These are phyloP conservation scores for Calameuta filiformis DNA, from an alignment of 2,888 invertebrate genomes.

Conservation along the genomic window DNA sequence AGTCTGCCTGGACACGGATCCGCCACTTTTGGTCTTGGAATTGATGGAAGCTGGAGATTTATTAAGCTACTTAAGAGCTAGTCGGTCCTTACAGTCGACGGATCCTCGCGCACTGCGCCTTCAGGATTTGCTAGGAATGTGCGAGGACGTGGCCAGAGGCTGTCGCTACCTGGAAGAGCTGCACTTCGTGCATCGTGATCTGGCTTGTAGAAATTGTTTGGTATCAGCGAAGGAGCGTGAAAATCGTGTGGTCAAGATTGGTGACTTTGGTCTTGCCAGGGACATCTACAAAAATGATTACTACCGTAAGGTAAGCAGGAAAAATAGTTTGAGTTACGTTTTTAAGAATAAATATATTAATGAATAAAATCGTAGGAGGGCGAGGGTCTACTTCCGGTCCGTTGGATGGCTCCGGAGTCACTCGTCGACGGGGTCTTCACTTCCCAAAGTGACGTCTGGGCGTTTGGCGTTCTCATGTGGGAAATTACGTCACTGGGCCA, in stretches of 20 bases:
- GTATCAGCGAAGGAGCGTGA: slow-evolving; percentile 79
- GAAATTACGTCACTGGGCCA: slow-evolving; percentile 97
- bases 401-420: slow-evolving; percentile 99
- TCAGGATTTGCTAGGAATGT: slow-evolving; percentile 89
- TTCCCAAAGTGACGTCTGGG: slow-evolving; percentile 97
- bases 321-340: not conserved
- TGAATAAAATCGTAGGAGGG: slow-evolving; percentile 66
- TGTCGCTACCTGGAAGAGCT: slow-evolving; percentile 96
- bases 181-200: slow-evolving; percentile 96
- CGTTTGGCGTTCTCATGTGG: slow-evolving; percentile 94
- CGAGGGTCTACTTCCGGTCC: slow-evolving; percentile 87
- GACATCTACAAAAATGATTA: slow-evolving; percentile 98
- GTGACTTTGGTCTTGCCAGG: slow-evolving; percentile 96
- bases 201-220: slow-evolving; percentile 95
- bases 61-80: slow-evolving; percentile 87
- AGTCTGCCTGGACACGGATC: slow-evolving; percentile 93
- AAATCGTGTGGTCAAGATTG: slow-evolving; percentile 90
- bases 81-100: slow-evolving; percentile 76
- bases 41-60: slow-evolving; percentile 98
- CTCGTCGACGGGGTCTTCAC: slow-evolving; percentile 96
- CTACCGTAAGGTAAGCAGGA: slow-evolving; percentile 87
- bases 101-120: slow-evolving; percentile 76
- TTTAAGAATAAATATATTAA: not conserved
- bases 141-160: slow-evolving; percentile 94
- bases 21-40: slow-evolving; percentile 94